phyloP scores from a whole-genome alignment of 2,797 vertebrate species.

The Lutra lutra region DNA sequence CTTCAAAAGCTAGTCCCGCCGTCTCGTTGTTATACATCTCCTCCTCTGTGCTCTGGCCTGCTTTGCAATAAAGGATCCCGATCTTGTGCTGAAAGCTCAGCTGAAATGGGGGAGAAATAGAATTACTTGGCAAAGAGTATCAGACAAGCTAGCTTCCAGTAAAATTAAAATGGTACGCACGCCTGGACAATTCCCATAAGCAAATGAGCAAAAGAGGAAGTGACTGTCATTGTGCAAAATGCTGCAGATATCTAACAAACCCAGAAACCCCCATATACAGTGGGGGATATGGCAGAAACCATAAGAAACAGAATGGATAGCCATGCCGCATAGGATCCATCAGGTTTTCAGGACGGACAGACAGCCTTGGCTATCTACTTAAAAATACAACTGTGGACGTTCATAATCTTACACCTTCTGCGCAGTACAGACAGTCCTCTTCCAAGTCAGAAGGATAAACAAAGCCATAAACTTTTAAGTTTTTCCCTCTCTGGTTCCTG shows the following conservation, averaged over 20 bases:
- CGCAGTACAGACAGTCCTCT: neutral
- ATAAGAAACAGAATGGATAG: neutral
- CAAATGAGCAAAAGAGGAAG: neutral
- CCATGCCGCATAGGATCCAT: neutral
- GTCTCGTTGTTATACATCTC: constrained; percentile 99
- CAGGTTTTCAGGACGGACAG: neutral
- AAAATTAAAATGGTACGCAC: neutral
- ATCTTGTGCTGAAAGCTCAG: constrained; percentile 99
- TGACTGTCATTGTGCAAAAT: neutral
- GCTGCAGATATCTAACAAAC: neutral
- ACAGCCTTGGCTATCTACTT: neutral
- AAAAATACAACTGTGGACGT: neutral
- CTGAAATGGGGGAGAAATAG: constrained; percentile 86
- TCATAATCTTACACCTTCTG: no score
- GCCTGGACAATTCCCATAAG: neutral
- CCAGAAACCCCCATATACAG: neutral
- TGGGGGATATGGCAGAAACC: neutral
- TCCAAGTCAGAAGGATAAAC: neutral
- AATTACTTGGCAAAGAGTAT: constrained; percentile 32
- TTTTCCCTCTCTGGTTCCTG: neutral
- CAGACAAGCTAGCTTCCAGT: constrained; percentile 4
- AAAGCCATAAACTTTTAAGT: neutral
- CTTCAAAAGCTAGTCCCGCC: constrained; percentile 94
- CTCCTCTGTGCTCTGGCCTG: constrained; percentile 97
- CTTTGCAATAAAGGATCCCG: constrained; percentile 97